Evolutionary conservation across 1,140 invertebrate genomes (phyloP).

Genomic region (Trichonephila inaurata): DNA sequence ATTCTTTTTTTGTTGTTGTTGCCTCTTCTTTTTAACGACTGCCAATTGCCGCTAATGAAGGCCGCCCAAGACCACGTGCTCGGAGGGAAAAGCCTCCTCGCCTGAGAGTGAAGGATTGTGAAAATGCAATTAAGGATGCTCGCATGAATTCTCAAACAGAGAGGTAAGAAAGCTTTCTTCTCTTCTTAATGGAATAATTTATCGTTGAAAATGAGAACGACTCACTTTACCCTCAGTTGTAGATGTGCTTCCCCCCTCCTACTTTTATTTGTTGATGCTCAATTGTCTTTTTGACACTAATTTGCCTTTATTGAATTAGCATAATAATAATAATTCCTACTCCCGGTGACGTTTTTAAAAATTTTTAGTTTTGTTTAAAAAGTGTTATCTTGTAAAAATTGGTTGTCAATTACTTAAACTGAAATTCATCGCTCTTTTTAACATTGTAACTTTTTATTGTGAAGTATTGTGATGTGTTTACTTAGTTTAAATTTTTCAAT

Average conservation of each 20-base stretch:
- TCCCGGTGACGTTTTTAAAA: neutral
- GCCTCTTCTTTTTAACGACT: slow-evolving; percentile 44
- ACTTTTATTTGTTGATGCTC: neutral
- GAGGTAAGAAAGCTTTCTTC: slow-evolving; percentile 53
- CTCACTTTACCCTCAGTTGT: neutral
- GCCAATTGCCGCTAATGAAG: slow-evolving; percentile 74
- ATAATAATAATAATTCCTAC: slow-evolving; percentile 8
- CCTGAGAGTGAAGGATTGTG: slow-evolving; percentile 70
- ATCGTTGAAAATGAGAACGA: slow-evolving; percentile 25
- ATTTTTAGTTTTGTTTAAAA: neutral
- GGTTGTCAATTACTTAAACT: neutral
- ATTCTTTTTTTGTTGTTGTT: slow-evolving; percentile 42
- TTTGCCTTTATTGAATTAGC: slow-evolving; percentile 20
- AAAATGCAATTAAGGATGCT: slow-evolving; percentile 74
- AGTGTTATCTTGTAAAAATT: neutral
- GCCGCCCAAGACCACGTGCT: slow-evolving; percentile 68
- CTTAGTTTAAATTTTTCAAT: neutral
- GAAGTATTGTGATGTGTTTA: neutral
- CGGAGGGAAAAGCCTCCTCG: slow-evolving; percentile 43
- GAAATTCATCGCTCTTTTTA: neutral
- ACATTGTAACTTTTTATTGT: neutral
- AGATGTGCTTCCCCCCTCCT: neutral
- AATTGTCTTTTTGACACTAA: slow-evolving; percentile 31
- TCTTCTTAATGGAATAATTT: slow-evolving; percentile 68
- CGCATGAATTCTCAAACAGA: slow-evolving; percentile 74